Evolutionary conservation across 2,113 vertebrate genomes (phyloP), one percentile per base, ranked within the genome.

Genomic region (Hyperopisus bebe): DNA sequence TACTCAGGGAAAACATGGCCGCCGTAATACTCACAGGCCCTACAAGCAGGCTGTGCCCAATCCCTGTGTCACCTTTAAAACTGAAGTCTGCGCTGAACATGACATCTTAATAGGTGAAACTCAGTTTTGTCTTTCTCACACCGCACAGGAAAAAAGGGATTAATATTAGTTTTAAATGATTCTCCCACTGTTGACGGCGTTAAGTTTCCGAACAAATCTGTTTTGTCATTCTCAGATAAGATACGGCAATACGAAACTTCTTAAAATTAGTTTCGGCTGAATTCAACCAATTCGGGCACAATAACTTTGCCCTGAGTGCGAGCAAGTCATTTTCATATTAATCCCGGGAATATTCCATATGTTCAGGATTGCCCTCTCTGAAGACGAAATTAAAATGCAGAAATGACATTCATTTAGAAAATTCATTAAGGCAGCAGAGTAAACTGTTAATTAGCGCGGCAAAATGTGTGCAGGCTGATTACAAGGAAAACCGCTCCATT

Each of bases 381-480:
- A 84, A 84, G 51, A 84, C 10, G 51, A 55, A 89, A 89, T 83
- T 44, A 83, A 42, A 39, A 53, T 51, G 74, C 48, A 62, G 82
- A 89, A 84, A 89, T 24, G 13, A 84, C 17, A 44, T 31, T 89
- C 70, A 44, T 35, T 89, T 53, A 44, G 17, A 62, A 62, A 84
- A 51, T 62, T 46, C 35, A 62, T 84, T 89, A 89, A 84, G 50
- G n/a, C 77, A 83, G 35, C 48, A 62, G n/a, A 47, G 77, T 84
- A 84, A 84, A 82, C 88, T 44, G 88, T 89, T 84, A 89, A 89
- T 89, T 89, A 77, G 46, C 47, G 13, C 3, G 31, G 74, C 88
- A 53, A 89, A 82, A 83, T 31, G 24, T 35, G 48, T 48, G 47
- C 74, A 42, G 35, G 44, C 39, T 89, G 50, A 89, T 89, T 89